Evolutionary conservation across 2,888 invertebrate species (phyloP), one percentile per base, ranked within the genome.

Genomic region (Phengaris alcon): DNA sequence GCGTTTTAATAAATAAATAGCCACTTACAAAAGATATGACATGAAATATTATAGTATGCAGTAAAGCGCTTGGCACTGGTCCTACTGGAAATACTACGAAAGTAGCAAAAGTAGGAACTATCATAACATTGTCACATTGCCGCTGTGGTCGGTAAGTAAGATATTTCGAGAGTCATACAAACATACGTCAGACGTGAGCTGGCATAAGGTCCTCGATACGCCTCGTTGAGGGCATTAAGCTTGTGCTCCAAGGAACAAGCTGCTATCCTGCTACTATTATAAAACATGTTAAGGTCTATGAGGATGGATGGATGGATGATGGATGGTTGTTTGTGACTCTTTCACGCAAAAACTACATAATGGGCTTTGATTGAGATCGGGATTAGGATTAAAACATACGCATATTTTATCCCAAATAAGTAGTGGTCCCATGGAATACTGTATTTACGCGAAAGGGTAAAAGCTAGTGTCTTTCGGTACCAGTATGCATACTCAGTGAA

Each of bases 121-220:
- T 70, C 77, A 75, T 70, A 57, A 75, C 72, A 75, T 73, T 74
- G 76, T 76, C 68, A 79, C 74, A 75, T 75, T 78, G 75, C 80
- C 79, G 82, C 83, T 82, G 79, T 80, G 78, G 79, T 80, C 80
- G 80, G 83, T 88, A 87, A 87, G 86, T 82, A 82, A 87, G 87
- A 86, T 85, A 86, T 88, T 87, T 86, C 81, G 82, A 85, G 85
- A 83, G 85, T 82, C 85, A 84, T 85, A 86, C 84, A 84, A 85
- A 86, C 87, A 87, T 86, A 87, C 84, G 84, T 83, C 83, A 84
- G 86, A 84, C 83, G 83, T 81, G 84, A 82, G 83, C 81, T 81
- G 82, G 83, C 83, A 83, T 84, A 83, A 81, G 82, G 84, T 85
- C 83, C 85, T 85, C 83, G 84, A 82, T 84, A 82, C 82, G 86